Percentiles rank a stretch among this genome's conserved stretches.
Evolutionary conservation across 2,888 invertebrate genomes (phyloP).

Genomic region (Mystacides longicornis): DNA sequence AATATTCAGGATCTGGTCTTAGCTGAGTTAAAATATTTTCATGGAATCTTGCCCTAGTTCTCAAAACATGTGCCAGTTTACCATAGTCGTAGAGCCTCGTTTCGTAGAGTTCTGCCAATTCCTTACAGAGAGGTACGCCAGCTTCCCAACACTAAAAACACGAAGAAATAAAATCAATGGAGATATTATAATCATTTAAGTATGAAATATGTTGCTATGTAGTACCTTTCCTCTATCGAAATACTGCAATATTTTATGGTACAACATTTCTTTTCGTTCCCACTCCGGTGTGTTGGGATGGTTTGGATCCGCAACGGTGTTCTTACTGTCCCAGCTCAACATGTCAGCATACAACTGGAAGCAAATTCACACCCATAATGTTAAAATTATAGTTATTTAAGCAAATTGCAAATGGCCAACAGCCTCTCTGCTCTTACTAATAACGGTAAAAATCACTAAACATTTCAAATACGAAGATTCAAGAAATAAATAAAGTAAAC

Average conservation of each 20-base stretch:
- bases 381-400: no score
- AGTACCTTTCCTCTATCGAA: slow-evolving; percentile 91
- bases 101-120: slow-evolving; percentile 81
- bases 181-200: background rate
- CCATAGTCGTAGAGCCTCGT: slow-evolving; percentile 79
- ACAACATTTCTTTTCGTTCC: slow-evolving; percentile 83
- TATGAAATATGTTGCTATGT: no score
- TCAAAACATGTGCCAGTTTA: slow-evolving; percentile 75
- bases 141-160: slow-evolving; percentile 83
- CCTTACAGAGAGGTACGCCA: slow-evolving; percentile 86
- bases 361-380: no score
- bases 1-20: slow-evolving; percentile 90
- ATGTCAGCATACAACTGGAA: slow-evolving; percentile 78
- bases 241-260: slow-evolving; percentile 82
- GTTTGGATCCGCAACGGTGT: slow-evolving; percentile 57
- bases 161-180: background rate
- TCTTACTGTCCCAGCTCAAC: slow-evolving; percentile 71
- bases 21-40: slow-evolving; percentile 84
- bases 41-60: slow-evolving; percentile 82
- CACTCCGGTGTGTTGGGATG: slow-evolving; percentile 76
- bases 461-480: background rate
- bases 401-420: no score
- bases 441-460: background rate
- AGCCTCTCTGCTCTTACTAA: no score
- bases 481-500: background rate